Evolutionary conservation across 2,113 vertebrate genomes (phyloP).

Genomic region (Gavia stellata): DNA sequence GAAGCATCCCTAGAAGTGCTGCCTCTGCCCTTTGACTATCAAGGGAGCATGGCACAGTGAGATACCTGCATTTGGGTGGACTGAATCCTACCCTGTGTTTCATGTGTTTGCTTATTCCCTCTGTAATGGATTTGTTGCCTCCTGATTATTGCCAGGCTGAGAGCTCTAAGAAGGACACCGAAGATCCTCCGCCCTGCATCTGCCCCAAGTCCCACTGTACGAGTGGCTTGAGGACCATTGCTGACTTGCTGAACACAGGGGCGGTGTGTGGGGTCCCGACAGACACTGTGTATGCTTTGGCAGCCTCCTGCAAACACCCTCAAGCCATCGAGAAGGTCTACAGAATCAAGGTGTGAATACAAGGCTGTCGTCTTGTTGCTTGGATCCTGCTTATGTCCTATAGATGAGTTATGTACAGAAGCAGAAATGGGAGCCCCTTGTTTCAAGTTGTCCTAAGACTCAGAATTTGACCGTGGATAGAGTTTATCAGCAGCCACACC

Average conservation of each 20-base stretch:
- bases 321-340: conserved; percentile 86
- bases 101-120: background rate
- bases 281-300: conserved; percentile 87
- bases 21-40: background rate
- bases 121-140: background rate
- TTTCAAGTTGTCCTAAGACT: background rate
- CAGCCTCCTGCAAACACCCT: conserved; percentile 87
- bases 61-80: fast-evolving
- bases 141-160: background rate
- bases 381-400: background rate
- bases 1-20: background rate
- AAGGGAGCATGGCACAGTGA: fast-evolving
- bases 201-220: conserved; percentile 74
- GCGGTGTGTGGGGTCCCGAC: conserved; percentile 85
- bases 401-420: background rate
- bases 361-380: background rate
- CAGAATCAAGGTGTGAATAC: conserved; percentile 79
- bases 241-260: conserved; percentile 71
- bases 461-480: fast-evolving
- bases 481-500: background rate
- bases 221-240: conserved; percentile 77
- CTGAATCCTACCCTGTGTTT: background rate
- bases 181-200: conserved; percentile 62
- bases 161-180: background rate
- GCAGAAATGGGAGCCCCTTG: background rate